Conservation (phyloP, 2,113 vertebrate species). For the Hemichromis elongatus region DNA sequence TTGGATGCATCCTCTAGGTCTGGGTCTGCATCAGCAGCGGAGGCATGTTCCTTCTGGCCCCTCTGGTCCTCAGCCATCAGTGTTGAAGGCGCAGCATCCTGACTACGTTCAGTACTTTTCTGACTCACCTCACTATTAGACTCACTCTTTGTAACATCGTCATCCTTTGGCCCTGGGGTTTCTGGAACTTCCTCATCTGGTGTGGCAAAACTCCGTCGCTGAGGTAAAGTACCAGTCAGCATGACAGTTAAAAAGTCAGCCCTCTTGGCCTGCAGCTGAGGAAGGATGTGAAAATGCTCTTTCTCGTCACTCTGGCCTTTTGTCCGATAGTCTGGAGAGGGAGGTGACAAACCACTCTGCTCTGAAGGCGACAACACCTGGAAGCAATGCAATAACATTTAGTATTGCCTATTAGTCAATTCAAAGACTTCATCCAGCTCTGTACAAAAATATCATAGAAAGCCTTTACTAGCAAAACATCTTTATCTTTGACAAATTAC, state of each 20-base stretch:
- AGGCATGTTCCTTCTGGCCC: slow-evolving; percentile 78
- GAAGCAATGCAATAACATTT: slow-evolving; percentile 15
- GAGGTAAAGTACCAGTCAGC: slow-evolving; percentile 74
- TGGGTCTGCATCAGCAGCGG: slow-evolving; percentile 83
- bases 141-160: slow-evolving; percentile 79
- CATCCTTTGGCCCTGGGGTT: slow-evolving; percentile 61
- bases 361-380: slow-evolving; percentile 79
- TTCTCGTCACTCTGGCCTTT: slow-evolving; percentile 80
- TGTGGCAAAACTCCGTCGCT: slow-evolving; percentile 51
- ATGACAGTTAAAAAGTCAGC: slow-evolving; percentile 88
- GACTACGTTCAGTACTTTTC: slow-evolving; percentile 86
- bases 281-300: slow-evolving; percentile 78
- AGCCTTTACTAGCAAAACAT: background rate
- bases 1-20: slow-evolving; percentile 93
- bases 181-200: slow-evolving; percentile 11
- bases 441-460: background rate
- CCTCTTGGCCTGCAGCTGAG: slow-evolving; percentile 82
- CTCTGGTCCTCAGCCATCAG: slow-evolving; percentile 88
- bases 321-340: slow-evolving; percentile 85
- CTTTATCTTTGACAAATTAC: background rate
- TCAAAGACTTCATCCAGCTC: background rate
- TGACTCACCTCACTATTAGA: slow-evolving; percentile 88
- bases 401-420: background rate
- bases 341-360: slow-evolving; percentile 73
- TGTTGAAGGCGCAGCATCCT: slow-evolving; percentile 88